phyloP scores from a whole-genome alignment of 1,140 invertebrate species.

The Heliconius melpomene region DNA sequence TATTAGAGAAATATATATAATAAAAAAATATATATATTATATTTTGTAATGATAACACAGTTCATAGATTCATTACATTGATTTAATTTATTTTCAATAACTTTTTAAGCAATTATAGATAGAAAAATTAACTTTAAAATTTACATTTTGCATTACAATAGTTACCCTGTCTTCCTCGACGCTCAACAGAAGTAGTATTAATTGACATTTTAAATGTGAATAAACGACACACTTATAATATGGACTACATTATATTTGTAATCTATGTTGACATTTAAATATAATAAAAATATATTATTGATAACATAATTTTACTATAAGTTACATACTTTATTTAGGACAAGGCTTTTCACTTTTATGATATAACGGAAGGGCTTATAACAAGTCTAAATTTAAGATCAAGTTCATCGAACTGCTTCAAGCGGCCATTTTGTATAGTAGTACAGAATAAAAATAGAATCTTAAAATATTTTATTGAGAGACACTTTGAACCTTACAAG shows the following conservation, averaged over 20 bases:
- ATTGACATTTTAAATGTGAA: not conserved
- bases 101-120: too few species aligned
- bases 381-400: not conserved
- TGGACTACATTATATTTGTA: not conserved
- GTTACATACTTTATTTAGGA: not conserved
- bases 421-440: not conserved
- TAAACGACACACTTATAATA: not conserved
- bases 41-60: too few species aligned
- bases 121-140: too few species aligned
- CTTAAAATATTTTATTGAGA: not conserved
- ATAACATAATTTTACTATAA: not conserved
- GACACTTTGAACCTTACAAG: not conserved
- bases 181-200: not conserved
- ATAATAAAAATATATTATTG: not conserved
- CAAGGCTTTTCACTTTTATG: slow-evolving; percentile 1
- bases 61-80: too few species aligned
- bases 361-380: not conserved
- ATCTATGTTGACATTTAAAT: not conserved
- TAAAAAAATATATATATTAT: too few species aligned
- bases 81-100: too few species aligned
- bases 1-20: too few species aligned
- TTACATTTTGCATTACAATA: too few species aligned
- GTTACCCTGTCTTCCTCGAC: too few species aligned
- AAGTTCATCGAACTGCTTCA: not conserved
- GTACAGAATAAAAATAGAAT: not conserved